Evolutionary conservation across 2,888 invertebrate genomes (phyloP).

Genomic region (Drosophila kambysellisi): DNA sequence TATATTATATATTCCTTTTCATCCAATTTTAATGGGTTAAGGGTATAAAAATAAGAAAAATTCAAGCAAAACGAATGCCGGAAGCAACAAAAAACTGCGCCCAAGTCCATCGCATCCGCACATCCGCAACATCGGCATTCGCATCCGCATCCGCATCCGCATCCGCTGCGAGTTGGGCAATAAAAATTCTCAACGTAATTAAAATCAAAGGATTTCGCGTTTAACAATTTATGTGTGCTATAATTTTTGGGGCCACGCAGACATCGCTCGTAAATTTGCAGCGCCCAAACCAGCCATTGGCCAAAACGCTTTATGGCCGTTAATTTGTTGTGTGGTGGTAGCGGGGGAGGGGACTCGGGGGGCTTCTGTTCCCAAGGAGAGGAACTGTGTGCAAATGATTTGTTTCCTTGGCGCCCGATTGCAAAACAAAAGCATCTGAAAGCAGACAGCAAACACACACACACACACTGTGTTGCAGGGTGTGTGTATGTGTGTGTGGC

Average conservation of each 20-base stretch:
- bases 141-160: constrained; percentile 35
- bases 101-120: constrained; percentile 42
- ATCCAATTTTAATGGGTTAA: too few species aligned
- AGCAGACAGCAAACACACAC: constrained; percentile 51
- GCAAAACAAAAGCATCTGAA: constrained; percentile 74
- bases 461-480: too few species aligned
- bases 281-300: constrained; percentile 14
- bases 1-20: too few species aligned
- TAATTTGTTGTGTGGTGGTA: constrained; percentile 65
- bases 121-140: constrained; percentile 23
- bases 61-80: constrained; percentile 52
- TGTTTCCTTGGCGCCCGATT: constrained; percentile 81
- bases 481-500: background rate
- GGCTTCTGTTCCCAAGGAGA: constrained; percentile 1
- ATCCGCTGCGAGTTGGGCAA: constrained; percentile 60
- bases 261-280: constrained; percentile 69
- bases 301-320: constrained; percentile 78
- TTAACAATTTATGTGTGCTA: constrained; percentile 80
- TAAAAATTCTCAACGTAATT: constrained; percentile 80
- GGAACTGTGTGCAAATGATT: constrained; percentile 78
- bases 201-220: constrained; percentile 82
- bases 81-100: constrained; percentile 50
- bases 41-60: constrained; percentile 28
- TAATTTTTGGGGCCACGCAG: constrained; percentile 74
- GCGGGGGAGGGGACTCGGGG: constrained; percentile 4